Conservation (phyloP, 2,797 vertebrate species). For the Pteropus rufus region DNA sequence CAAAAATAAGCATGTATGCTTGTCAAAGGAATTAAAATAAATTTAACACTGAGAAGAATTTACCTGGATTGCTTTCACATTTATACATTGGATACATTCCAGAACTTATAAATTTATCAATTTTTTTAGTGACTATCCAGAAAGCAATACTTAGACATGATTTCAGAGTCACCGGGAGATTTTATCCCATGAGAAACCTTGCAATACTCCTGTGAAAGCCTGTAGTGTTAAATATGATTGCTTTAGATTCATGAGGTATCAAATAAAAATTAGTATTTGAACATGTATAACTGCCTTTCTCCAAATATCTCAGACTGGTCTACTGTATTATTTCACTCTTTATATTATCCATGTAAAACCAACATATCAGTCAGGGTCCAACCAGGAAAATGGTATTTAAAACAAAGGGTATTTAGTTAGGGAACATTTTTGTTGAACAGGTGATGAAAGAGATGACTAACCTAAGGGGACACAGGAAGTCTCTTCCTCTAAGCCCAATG, state of each 20-base stretch:
- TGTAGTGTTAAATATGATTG: conserved; percentile 23
- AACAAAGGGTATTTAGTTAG: not conserved
- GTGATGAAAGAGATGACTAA: not conserved
- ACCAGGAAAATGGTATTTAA: not conserved
- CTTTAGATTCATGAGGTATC: not conserved
- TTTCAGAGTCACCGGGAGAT: conserved; percentile 20
- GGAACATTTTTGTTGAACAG: not conserved
- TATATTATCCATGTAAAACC: not conserved
- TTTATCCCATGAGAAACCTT: not conserved
- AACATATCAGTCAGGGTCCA: not conserved
- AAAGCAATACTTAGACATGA: conserved; percentile 28
- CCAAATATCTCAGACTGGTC: not conserved
- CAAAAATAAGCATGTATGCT: not conserved
- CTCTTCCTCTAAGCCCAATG: not conserved
- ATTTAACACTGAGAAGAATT: not conserved
- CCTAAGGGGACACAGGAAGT: not conserved
- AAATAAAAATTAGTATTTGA: conserved; percentile 29
- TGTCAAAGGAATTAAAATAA: not conserved
- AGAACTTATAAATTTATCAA: not conserved
- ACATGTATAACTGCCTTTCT: not conserved
- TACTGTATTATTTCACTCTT: not conserved
- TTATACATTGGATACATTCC: not conserved
- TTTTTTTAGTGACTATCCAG: not conserved
- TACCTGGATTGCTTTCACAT: not conserved
- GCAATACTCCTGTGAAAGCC: conserved; percentile 18